Conservation (phyloP, 2,113 vertebrate genomes). For the Daphoenositta chrysoptera region DNA sequence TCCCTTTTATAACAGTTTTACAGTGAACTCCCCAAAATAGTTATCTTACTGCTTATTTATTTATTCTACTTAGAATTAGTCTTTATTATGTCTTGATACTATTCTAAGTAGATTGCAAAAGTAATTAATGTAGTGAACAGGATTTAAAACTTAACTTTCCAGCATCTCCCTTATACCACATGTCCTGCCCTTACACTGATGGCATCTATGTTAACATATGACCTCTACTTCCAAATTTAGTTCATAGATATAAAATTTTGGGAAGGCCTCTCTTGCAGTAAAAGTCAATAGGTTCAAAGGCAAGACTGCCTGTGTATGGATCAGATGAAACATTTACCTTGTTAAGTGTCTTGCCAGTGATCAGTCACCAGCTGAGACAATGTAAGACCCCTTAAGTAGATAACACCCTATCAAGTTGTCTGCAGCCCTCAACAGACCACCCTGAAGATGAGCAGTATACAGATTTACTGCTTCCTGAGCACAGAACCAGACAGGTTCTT, state of each 20-base stretch:
- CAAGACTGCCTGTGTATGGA: background rate
- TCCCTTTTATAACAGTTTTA: background rate
- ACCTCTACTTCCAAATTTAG: background rate
- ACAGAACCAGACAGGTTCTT: background rate
- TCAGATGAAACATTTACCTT: background rate
- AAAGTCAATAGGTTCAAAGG: background rate
- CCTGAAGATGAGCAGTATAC: background rate
- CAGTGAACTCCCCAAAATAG: background rate
- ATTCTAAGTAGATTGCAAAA: background rate
- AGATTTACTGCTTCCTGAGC: background rate
- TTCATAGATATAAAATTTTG: background rate
- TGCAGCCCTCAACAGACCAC: background rate
- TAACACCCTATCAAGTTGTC: background rate
- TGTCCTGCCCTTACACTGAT: background rate
- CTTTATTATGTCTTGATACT: background rate
- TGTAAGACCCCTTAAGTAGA: background rate
- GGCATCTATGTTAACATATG: background rate
- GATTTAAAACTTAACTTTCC: background rate
- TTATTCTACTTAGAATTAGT: background rate
- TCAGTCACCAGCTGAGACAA: background rate
- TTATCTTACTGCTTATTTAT: background rate
- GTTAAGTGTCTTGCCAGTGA: background rate
- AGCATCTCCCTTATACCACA: background rate
- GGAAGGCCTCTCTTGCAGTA: background rate
- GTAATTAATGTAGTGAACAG: background rate